Percentiles rank a stretch among this genome's conserved stretches.
Conservation (phyloP, 1,140 invertebrate genomes). For the Frieseomelitta varia region DNA sequence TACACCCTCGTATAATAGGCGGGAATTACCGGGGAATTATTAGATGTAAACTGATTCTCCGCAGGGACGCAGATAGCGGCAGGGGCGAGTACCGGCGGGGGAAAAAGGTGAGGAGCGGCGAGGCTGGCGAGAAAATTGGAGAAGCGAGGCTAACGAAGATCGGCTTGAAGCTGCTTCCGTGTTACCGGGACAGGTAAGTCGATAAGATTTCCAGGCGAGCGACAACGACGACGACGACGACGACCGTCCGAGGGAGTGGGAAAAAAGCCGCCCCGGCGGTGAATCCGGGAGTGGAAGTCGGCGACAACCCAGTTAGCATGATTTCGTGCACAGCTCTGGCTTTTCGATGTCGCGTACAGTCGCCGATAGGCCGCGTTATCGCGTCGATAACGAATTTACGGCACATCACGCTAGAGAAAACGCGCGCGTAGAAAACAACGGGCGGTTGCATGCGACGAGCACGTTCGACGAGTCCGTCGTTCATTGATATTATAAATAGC, state of each 20-base stretch:
- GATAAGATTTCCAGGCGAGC: not conserved
- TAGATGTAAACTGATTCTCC: conserved; percentile 33
- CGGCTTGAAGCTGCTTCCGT: conserved; percentile 9
- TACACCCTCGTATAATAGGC: conserved; percentile 6
- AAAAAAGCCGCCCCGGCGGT: not conserved
- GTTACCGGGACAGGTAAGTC: not conserved
- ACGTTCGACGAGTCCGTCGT: conserved; percentile 15
- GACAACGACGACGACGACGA: not conserved
- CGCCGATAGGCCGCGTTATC: not conserved
- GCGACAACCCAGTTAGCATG: not conserved
- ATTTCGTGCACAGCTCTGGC: not conserved
- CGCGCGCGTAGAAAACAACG: not conserved
- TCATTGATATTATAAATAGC: conserved; percentile 11
- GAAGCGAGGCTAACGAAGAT: conserved; percentile 29
- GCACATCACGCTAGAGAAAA: conserved; percentile 3
- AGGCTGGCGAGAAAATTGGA: not conserved
- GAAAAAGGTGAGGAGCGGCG: not conserved
- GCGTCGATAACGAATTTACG: conserved; percentile 29
- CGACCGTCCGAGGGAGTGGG: too few species aligned
- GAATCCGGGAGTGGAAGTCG: not conserved
- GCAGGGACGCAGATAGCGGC: too few species aligned
- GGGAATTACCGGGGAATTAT: conserved; percentile 34
- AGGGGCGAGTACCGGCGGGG: too few species aligned
- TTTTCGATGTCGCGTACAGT: not conserved
- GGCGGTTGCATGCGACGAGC: not conserved